Conservation (phyloP, 2,888 invertebrate genomes). For the Callyntrura guangdongensis region DNA sequence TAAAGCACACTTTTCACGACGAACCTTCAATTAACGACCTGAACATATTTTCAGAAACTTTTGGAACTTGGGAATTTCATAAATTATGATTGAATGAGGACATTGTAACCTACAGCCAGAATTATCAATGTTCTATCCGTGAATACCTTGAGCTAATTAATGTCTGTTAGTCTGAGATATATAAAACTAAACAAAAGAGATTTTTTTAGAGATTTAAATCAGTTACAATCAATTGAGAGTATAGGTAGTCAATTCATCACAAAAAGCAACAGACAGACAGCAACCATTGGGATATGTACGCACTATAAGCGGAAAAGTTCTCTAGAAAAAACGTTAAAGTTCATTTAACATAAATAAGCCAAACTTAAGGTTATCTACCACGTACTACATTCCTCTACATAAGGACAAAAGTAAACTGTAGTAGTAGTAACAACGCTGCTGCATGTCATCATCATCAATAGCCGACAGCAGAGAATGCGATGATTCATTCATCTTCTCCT, state of each 20-base stretch:
- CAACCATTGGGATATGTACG: too few species aligned
- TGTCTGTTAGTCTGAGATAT: neutral
- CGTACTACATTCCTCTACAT: neutral
- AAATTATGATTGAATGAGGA: too few species aligned
- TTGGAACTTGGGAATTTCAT: neutral
- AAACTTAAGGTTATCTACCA: neutral
- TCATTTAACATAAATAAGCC: neutral
- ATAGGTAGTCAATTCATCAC: too few species aligned
- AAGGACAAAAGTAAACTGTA: neutral
- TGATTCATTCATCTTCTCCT: slow-evolving; percentile 36
- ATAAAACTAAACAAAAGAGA: neutral
- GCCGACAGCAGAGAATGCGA: slow-evolving; percentile 5
- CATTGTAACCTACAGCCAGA: neutral
- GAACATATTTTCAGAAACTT: neutral
- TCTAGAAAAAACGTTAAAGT: neutral
- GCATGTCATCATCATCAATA: too few species aligned
- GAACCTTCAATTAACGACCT: neutral
- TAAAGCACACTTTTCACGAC: neutral
- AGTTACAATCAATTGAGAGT: neutral
- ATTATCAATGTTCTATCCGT: neutral
- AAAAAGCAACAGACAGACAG: too few species aligned
- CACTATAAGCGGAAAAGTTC: too few species aligned
- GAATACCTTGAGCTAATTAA: neutral
- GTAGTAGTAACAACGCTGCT: neutral
- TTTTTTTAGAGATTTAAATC: neutral